Conservation (phyloP, 2,113 vertebrate species). For the Hydropotes inermis region DNA sequence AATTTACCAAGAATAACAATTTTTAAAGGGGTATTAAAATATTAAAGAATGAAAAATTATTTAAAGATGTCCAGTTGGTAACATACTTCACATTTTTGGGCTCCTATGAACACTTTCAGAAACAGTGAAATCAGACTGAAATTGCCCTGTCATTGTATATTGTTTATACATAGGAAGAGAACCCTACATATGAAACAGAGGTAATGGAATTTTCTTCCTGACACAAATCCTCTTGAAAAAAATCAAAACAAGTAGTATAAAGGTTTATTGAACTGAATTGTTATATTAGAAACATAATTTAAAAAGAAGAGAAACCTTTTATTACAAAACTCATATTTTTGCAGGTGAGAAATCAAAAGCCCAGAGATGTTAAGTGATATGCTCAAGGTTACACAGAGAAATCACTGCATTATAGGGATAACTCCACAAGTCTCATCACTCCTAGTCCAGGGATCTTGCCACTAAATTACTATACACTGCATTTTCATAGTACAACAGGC, state of each 20-base stretch:
- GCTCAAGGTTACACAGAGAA: neutral
- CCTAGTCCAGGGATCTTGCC: neutral
- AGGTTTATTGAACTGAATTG: neutral
- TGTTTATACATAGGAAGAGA: constrained; percentile 25
- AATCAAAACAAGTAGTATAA: constrained; percentile 3
- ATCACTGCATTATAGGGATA: neutral
- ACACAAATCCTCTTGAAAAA: constrained; percentile 29
- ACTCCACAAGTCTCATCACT: neutral
- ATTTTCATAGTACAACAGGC: neutral
- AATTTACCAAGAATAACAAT: neutral
- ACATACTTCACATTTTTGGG: neutral
- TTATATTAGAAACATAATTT: neutral
- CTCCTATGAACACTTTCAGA: constrained; percentile 10
- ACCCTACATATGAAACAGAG: neutral
- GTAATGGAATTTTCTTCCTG: constrained; percentile 21
- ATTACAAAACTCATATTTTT: neutral
- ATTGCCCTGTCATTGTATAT: constrained; percentile 21
- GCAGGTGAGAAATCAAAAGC: neutral
- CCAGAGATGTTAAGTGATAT: neutral
- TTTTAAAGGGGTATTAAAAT: neutral
- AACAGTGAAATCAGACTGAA: constrained; percentile 6
- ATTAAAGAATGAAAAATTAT: neutral
- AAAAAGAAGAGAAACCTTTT: neutral
- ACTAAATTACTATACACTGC: neutral
- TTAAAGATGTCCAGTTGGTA: neutral